Evolutionary conservation across 2,113 vertebrate genomes (phyloP).

Genomic region (Leucosticte australis): DNA sequence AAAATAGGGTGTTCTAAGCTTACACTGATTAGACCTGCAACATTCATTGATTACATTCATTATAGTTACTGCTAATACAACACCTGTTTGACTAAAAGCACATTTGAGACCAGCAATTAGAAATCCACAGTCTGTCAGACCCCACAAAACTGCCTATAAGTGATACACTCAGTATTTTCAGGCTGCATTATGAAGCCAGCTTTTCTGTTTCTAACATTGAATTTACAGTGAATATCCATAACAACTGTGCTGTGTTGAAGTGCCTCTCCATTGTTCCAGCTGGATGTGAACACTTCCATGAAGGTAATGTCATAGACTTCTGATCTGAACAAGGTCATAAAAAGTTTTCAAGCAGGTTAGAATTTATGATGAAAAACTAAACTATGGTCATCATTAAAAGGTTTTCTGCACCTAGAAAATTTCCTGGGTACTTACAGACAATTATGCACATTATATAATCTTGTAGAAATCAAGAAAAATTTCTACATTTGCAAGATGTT

Average conservation of each 20-base stretch:
- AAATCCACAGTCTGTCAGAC: not conserved
- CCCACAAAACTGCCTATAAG: not conserved
- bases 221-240: not conserved
- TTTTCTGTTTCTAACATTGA: not conserved
- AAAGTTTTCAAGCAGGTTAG: not conserved
- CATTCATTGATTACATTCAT: not conserved
- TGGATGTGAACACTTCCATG: not conserved
- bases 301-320: not conserved
- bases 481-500: not conserved
- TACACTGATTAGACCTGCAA: not conserved
- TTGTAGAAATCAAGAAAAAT: not conserved
- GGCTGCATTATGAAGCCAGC: not conserved
- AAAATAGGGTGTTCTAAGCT: not conserved
- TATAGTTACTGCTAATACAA: not conserved
- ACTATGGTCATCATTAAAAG: not conserved
- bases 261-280: not conserved
- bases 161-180: not conserved
- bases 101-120: not conserved
- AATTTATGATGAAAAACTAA: not conserved
- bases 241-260: not conserved
- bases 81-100: not conserved
- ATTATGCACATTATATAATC: fast-evolving
- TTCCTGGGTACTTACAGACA: not conserved
- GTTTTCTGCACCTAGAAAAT: not conserved
- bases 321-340: not conserved